These are phyloP conservation scores for Pongo pygmaeus DNA, from an alignment of 2,113 vertebrate genomes.

Conservation along the genomic window DNA sequence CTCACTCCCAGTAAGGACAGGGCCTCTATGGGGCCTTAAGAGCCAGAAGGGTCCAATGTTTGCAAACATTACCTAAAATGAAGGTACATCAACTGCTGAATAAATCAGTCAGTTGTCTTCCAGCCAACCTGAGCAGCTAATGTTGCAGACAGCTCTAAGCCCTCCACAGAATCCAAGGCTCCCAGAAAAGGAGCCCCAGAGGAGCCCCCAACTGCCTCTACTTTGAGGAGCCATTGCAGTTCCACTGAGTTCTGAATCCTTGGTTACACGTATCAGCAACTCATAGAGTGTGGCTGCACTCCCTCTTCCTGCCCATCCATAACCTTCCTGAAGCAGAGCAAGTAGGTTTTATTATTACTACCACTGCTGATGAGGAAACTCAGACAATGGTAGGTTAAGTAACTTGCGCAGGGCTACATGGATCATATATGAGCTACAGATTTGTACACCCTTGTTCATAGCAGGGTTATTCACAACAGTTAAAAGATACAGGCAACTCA, in stretches of 20 bases:
- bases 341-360: background rate
- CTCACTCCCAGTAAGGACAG: background rate
- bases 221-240: background rate
- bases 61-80: background rate
- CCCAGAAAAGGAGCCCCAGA: background rate
- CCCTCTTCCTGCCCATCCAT: background rate
- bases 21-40: too few species aligned
- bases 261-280: background rate
- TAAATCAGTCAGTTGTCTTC: background rate
- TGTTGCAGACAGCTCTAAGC: background rate
- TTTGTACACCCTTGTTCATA: background rate
- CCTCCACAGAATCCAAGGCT: background rate
- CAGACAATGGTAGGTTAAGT: background rate
- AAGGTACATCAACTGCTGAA: background rate
- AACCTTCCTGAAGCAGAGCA: background rate
- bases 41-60: background rate
- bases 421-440: background rate
- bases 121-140: background rate
- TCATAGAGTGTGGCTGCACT: background rate
- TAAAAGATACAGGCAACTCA: background rate
- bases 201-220: background rate
- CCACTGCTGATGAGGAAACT: background rate
- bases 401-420: background rate
- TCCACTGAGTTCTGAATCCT: background rate
- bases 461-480: background rate